Percentiles rank a stretch among this genome's conserved stretches.
These are phyloP conservation scores for Acanthosoma haemorrhoidale DNA, from an alignment of 2,888 invertebrate species.

Conservation along the genomic window DNA sequence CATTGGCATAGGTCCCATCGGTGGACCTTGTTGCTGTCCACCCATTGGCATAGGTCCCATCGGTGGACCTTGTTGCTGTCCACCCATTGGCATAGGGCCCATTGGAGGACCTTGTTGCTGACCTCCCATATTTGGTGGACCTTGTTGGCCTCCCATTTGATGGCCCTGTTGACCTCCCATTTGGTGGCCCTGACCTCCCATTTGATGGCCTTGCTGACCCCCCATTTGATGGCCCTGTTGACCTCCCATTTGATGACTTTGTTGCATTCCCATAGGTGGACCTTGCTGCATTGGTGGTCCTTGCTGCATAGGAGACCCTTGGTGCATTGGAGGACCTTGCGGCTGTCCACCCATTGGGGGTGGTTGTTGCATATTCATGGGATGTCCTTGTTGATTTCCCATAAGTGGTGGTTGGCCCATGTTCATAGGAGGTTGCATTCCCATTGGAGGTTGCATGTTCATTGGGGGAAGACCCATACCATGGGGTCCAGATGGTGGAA, in stretches of 20 bases:
- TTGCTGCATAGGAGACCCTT: neutral
- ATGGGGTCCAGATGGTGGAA: conserved; percentile 20
- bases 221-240: neutral
- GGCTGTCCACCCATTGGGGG: conserved; percentile 11
- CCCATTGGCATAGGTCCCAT: conserved; percentile 39
- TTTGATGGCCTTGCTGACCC: neutral
- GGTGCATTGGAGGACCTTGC: conserved; percentile 32
- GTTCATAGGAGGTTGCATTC: conserved; percentile 27
- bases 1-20: conserved; percentile 11
- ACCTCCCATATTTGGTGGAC: neutral
- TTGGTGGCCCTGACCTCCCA: neutral
- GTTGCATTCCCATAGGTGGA: conserved; percentile 21
- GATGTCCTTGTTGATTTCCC: conserved; percentile 29
- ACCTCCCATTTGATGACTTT: neutral
- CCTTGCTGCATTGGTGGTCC: neutral
- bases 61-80: conserved; percentile 37
- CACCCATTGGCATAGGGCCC: conserved; percentile 34
- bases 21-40: conserved; percentile 34
- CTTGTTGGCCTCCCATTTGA: conserved; percentile 15
- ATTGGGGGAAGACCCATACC: conserved; percentile 34
- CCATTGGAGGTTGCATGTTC: conserved; percentile 31
- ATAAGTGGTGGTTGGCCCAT: conserved; percentile 29
- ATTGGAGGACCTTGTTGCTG: neutral
- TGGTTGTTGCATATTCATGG: conserved; percentile 27
- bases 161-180: neutral